A percentile compares a stretch with the other conserved stretches of the same genome.
These are phyloP conservation scores for Euwallacea fornicatus DNA, from an alignment of 1,140 invertebrate species.

Conservation along the genomic window DNA sequence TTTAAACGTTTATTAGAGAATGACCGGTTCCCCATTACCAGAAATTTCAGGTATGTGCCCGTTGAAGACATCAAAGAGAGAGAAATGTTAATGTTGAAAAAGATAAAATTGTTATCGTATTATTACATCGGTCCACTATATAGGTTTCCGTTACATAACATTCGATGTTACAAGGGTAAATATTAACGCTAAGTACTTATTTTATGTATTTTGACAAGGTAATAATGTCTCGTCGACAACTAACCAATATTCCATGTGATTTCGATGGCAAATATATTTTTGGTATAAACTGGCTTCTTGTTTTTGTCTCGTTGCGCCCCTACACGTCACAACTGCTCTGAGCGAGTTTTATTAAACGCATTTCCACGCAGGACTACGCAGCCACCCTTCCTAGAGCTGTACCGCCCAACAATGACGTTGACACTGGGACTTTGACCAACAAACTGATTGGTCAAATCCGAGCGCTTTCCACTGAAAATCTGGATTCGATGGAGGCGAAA, in stretches of 20 bases:
- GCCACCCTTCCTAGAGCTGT: slow-evolving; percentile 41
- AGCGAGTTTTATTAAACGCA: background rate
- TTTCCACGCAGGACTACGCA: slow-evolving; percentile 37
- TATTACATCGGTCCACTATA: no score
- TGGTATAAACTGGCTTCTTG: slow-evolving; percentile 45
- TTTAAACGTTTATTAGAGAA: no score
- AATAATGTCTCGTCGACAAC: slow-evolving; percentile 34
- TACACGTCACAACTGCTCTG: background rate
- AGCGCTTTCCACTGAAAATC: slow-evolving; percentile 18
- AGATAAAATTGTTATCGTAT: no score
- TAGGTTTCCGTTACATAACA: slow-evolving; percentile 18
- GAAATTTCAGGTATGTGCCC: no score
- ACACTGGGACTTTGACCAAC: slow-evolving; percentile 29
- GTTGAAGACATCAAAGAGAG: no score
- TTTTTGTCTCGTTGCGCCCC: slow-evolving; percentile 24
- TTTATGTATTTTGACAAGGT: slow-evolving; percentile 38
- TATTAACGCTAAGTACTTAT: slow-evolving; percentile 38
- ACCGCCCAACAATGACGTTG: slow-evolving; percentile 33
- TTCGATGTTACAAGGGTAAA: slow-evolving; percentile 41
- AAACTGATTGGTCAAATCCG: slow-evolving; percentile 9
- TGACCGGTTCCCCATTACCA: no score
- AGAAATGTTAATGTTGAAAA: no score
- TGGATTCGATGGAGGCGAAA: slow-evolving; percentile 6
- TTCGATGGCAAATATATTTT: slow-evolving; percentile 52
- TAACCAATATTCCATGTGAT: slow-evolving; percentile 49